Percentiles rank a stretch among this genome's conserved stretches.
Conservation (phyloP, 2,888 invertebrate genomes). For the Drepanosiphum platanoidis region DNA sequence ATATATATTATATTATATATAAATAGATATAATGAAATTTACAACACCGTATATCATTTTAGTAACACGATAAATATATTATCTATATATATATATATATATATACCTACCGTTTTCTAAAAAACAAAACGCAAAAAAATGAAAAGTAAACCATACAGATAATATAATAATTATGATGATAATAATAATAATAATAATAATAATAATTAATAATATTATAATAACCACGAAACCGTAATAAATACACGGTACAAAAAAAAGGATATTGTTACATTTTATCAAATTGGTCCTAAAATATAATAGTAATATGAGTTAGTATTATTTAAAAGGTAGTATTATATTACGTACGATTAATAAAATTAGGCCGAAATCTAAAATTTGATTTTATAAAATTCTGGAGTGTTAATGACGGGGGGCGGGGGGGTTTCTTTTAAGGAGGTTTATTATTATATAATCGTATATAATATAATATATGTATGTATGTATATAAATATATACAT, state of each 20-base stretch:
- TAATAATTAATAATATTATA: too few relatives aligned
- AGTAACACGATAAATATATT: neutral
- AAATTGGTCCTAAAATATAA: conserved; percentile 52
- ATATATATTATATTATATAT: neutral
- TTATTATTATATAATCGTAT: neutral
- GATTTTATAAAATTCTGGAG: conserved; percentile 32
- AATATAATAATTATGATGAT: neutral
- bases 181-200: conserved; percentile 9
- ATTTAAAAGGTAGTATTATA: neutral
- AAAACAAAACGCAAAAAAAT: conserved; percentile 17
- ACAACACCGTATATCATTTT: conserved; percentile 29
- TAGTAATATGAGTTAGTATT: conserved; percentile 23
- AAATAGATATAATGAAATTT: conserved; percentile 48
- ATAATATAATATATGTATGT: neutral
- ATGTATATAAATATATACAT: neutral
- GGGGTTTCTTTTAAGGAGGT: neutral
- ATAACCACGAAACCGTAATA: conserved; percentile 22
- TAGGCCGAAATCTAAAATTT: conserved; percentile 20
- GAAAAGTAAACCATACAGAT: conserved; percentile 27
- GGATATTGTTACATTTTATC: conserved; percentile 22
- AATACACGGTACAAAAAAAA: conserved; percentile 31
- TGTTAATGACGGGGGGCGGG: conserved; percentile 10
- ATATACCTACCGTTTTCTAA: conserved; percentile 23
- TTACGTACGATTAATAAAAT: conserved; percentile 41
- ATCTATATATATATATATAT: neutral